Evolutionary conservation across 1,140 invertebrate species (phyloP).

Genomic region (Drosophila teissieri): DNA sequence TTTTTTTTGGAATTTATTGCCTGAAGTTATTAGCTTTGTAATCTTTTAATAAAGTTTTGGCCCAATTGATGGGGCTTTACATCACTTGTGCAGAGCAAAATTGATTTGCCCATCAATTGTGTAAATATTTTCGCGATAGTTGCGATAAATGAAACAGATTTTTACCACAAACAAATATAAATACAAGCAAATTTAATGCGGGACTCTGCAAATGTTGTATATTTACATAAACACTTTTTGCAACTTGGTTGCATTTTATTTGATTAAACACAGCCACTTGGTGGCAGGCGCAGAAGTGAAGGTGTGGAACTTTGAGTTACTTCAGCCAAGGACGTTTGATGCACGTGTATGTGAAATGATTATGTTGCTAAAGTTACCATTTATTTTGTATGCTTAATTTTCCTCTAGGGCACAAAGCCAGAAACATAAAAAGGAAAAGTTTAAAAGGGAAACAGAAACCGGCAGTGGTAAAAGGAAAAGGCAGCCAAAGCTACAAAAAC

Average conservation of each 20-base stretch:
- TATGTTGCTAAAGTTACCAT: constrained; percentile 47
- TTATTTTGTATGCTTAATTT: constrained; percentile 30
- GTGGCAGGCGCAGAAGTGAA: too few species aligned
- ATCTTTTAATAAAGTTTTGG: constrained; percentile 66
- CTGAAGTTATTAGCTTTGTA: constrained; percentile 65
- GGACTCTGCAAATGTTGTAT: background rate
- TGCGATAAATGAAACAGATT: constrained; percentile 4
- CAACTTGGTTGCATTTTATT: constrained; percentile 3
- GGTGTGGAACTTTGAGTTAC: background rate
- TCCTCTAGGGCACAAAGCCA: constrained; percentile 45
- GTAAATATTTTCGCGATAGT: constrained; percentile 21
- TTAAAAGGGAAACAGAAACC: constrained; percentile 52
- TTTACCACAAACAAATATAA: background rate
- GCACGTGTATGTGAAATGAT: constrained; percentile 44
- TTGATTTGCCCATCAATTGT: constrained; percentile 1
- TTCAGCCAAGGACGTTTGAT: constrained; percentile 21
- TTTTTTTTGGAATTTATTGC: constrained; percentile 40
- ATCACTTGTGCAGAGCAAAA: constrained; percentile 6
- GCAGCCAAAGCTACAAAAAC: constrained; percentile 42
- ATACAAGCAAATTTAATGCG: background rate
- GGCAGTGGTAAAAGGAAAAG: constrained; percentile 41
- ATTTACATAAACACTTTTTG: constrained; percentile 1
- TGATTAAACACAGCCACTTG: constrained; percentile 15
- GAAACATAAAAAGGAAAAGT: constrained; percentile 52
- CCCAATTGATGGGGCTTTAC: constrained; percentile 32